These are phyloP conservation scores for Caloenas nicobarica DNA, from an alignment of 2,113 vertebrate species.

Conservation along the genomic window DNA sequence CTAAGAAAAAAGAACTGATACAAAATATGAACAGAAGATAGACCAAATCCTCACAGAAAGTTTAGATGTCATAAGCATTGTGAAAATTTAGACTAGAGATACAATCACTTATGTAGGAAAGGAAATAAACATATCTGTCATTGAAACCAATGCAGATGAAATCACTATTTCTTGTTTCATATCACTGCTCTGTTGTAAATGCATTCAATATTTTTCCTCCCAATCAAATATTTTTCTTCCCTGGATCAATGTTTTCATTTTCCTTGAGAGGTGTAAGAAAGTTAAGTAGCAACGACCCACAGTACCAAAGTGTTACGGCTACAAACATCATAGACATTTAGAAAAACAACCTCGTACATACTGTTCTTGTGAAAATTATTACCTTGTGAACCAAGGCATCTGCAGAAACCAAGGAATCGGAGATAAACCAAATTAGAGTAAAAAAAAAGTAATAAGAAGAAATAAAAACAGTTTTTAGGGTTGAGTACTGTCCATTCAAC, in stretches of 20 bases:
- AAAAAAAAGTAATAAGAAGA: neutral
- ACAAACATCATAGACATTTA: neutral
- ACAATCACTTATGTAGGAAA: neutral
- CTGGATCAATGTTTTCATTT: neutral
- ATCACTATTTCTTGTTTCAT: neutral
- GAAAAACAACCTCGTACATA: neutral
- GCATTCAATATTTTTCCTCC: neutral
- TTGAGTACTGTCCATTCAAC: neutral
- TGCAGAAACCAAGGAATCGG: neutral
- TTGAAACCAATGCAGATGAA: neutral
- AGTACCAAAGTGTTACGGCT: neutral
- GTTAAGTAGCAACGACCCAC: neutral
- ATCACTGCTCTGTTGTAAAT: neutral
- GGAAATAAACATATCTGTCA: neutral
- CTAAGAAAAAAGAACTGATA: neutral
- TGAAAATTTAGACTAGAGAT: neutral
- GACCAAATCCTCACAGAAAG: neutral
- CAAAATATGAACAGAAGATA: neutral
- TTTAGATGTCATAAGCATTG: neutral
- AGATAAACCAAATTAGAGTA: neutral
- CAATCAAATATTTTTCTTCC: neutral
- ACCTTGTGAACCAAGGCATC: neutral
- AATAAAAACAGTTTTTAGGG: neutral
- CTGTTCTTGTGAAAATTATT: neutral
- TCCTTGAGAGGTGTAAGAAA: neutral